Evolutionary conservation across 2,113 vertebrate genomes (phyloP), one percentile per base, ranked within the genome.

Genomic region (Empidonax traillii): DNA sequence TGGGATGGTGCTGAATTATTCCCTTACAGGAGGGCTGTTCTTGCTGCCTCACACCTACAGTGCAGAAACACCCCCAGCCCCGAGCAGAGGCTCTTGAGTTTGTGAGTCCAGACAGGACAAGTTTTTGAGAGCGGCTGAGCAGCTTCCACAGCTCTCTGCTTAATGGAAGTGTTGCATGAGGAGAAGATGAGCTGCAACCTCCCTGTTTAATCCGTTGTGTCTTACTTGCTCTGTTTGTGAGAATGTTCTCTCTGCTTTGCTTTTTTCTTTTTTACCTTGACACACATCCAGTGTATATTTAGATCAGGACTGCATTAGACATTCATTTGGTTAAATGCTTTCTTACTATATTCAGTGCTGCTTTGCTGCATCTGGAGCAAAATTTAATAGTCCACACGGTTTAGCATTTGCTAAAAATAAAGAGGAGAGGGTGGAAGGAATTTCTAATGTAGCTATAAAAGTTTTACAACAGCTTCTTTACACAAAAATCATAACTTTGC

Each of bases 401-500:
- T 94, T 41, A 81, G 68, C 12, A 3, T 91, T 75, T 72, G 25
- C 81, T 94, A 87, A 92, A 95, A 94, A 76, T 93, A 94, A 82
- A 47, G 61, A 66, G 73, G 37, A 87, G 74, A 79, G 24, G 9
- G 17, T 72, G 43, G 41, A 94, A 82, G 55, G 63, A 93, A 85
- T 85, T 83, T 87, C 46, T 91, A 63, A 83, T 66, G 68, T 11
- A 58, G 53, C 25, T 61, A n/a, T 82, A 49, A 35, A 85, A 68
- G 58, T 93, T 94, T 77, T 66, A 78, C 84, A 82, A 53, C 56
- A 89, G 33, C 41, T 59, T 88, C 28, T 96, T 94, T 68, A 62
- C 37, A n/a, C 37, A 75, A 55, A 75, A 67, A 16, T 65, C 10
- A 10, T 49, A 22, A 49, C 35, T 91, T 79, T 87, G 14, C 67